Conservation (phyloP, 92 coral and sea anemone species). For the Bergia sp. region DNA sequence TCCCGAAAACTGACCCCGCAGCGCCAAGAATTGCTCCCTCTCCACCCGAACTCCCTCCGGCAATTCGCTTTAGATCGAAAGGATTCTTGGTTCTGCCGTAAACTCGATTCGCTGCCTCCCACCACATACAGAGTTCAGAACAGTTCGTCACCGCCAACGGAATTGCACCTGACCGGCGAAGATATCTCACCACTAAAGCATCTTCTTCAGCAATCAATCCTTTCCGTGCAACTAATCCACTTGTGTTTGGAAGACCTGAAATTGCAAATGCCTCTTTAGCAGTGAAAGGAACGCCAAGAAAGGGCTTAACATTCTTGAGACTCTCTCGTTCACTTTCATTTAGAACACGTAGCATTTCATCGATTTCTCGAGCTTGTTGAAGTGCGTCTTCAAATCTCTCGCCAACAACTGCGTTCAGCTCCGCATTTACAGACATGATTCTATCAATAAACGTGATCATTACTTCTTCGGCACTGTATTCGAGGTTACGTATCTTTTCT, state of each 20-base stretch:
- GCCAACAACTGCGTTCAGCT: constrained; percentile 85
- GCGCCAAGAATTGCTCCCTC: constrained; percentile 95
- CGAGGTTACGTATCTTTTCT: constrained; percentile 73
- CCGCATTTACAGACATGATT: constrained; percentile 71
- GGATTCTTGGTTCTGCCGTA: constrained; percentile 93
- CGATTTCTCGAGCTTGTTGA: constrained; percentile 81
- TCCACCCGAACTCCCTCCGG: constrained; percentile 98
- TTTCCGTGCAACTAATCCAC: constrained; percentile 89
- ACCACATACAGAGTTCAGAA: constrained; percentile 98
- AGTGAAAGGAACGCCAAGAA: constrained; percentile 94
- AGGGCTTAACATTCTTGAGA: constrained; percentile 63
- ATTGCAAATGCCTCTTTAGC: constrained; percentile 89
- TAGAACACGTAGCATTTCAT: constrained; percentile 68
- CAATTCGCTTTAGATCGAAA: constrained; percentile 75
- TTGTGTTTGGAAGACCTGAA: constrained; percentile 81
- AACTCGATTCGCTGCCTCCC: constrained; percentile 93
- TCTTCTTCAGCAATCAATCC: constrained; percentile 70
- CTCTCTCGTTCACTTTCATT: constrained; percentile 57
- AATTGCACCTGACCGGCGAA: constrained; percentile 87
- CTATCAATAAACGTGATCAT: constrained; percentile 77
- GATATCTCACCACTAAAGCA: constrained; percentile 79
- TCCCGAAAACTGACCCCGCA: constrained; percentile 91
- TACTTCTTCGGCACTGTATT: constrained; percentile 77
- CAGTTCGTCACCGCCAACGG: constrained; percentile 86
- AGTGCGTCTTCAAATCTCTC: constrained; percentile 89